These are phyloP conservation scores for Platichthys stellatus DNA, from an alignment of 2,113 vertebrate genomes.

Conservation along the genomic window DNA sequence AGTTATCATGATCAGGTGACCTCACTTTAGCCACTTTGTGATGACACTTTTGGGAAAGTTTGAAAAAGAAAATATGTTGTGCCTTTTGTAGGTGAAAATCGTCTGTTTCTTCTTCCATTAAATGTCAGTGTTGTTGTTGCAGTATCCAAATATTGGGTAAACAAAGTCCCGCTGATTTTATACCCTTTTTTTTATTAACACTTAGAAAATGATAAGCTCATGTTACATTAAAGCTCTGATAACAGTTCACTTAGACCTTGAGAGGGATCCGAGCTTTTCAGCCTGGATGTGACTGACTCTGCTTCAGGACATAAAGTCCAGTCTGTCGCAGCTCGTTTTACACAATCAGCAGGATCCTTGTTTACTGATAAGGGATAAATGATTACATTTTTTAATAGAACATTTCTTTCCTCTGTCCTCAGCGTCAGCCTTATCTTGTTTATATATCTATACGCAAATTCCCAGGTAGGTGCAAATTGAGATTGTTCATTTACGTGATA, in stretches of 20 bases:
- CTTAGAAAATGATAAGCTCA: not conserved
- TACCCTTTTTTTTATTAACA: not conserved
- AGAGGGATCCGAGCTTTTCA: not conserved
- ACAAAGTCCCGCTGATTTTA: not conserved
- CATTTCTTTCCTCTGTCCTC: not conserved
- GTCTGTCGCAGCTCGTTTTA: not conserved
- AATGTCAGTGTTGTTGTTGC: not conserved
- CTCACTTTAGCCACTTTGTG: too few species aligned
- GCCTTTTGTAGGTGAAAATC: not conserved
- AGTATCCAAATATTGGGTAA: not conserved
- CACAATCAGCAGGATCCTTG: not conserved
- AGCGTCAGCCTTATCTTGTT: not conserved
- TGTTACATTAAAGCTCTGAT: constrained; percentile 4
- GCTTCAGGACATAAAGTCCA: not conserved
- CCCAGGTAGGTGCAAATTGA: not conserved
- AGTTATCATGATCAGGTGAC: too few species aligned
- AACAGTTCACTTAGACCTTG: not conserved
- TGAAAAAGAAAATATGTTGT: too few species aligned
- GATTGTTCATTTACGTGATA: not conserved
- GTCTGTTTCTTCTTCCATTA: not conserved
- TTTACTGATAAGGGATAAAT: constrained; percentile 7
- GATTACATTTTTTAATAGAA: constrained; percentile 40
- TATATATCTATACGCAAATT: not conserved
- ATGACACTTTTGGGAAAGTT: too few species aligned
- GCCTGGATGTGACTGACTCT: not conserved